Percentiles rank a stretch among this genome's conserved stretches.
Conservation (phyloP, 2,797 vertebrate genomes). For the Gila robusta region DNA sequence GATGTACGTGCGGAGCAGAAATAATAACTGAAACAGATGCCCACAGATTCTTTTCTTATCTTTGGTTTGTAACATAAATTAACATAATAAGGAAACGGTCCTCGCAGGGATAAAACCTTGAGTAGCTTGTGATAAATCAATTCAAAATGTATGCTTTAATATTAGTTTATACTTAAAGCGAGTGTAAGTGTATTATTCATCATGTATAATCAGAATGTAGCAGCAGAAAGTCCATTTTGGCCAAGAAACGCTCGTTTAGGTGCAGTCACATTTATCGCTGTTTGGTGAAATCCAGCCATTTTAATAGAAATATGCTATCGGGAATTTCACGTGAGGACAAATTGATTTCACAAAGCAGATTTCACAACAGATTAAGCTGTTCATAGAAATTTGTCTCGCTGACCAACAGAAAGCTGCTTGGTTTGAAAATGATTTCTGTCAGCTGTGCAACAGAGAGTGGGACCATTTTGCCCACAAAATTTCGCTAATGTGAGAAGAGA, state of each 20-base stretch:
- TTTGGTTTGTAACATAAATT: not conserved
- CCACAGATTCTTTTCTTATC: slow-evolving; percentile 15
- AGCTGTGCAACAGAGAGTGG: not conserved
- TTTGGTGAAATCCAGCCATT: not conserved
- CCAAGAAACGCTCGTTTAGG: not conserved
- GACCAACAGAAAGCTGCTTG: not conserved
- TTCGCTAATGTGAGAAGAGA: not conserved
- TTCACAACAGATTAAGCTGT: not conserved
- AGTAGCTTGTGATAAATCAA: too few species aligned
- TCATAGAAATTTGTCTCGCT: not conserved
- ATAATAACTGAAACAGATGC: slow-evolving; percentile 21
- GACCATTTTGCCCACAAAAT: not conserved
- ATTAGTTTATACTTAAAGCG: not conserved
- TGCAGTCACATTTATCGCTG: not conserved
- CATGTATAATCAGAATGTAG: not conserved
- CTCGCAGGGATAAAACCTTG: not conserved
- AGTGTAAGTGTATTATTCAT: not conserved
- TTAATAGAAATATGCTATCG: not conserved
- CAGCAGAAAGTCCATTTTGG: too few species aligned
- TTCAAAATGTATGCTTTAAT: not conserved
- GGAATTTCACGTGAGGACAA: not conserved
- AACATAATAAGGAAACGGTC: not conserved
- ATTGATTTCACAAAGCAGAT: not conserved
- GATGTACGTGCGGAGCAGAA: slow-evolving; percentile 16
- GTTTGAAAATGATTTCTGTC: not conserved